Percentiles rank a stretch among this genome's conserved stretches.
Conservation (phyloP, 2,888 invertebrate genomes). For the Cryptops parisi region DNA sequence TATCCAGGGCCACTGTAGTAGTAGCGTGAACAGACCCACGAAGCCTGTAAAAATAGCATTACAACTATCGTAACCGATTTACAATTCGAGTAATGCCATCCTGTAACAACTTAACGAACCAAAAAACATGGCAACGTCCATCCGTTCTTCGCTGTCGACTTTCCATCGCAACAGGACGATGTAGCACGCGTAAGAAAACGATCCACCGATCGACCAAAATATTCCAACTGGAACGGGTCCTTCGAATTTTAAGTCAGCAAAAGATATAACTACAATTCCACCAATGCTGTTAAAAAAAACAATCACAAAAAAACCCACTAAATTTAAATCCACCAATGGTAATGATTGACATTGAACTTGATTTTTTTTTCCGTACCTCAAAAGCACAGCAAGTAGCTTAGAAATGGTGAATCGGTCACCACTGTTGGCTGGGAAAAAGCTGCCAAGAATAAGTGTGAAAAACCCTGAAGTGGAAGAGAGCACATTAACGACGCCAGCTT, state of each 20-base stretch:
- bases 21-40: constrained; percentile 79
- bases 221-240: constrained; percentile 55
- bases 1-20: constrained; percentile 78
- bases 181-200: constrained; percentile 79
- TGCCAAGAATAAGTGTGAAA: constrained; percentile 73
- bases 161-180: constrained; percentile 65
- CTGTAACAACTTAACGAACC: constrained; percentile 57
- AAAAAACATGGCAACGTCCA: constrained; percentile 90
- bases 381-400: constrained; percentile 58
- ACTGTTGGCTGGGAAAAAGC: constrained; percentile 65
- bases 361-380: no score
- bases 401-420: constrained; percentile 73
- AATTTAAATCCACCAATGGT: background rate
- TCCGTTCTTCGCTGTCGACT: constrained; percentile 80
- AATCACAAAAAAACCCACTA: background rate
- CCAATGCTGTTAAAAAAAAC: constrained; percentile 44
- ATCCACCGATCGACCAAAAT: constrained; percentile 66
- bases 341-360: background rate
- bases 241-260: constrained; percentile 53
- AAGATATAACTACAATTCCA: constrained; percentile 63
- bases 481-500: constrained; percentile 73
- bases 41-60: no score
- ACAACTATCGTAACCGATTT: no score
- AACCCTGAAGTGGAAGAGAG: constrained; percentile 78
- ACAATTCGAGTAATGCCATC: no score